phyloP scores from a whole-genome alignment of 2,888 invertebrate genomes.

The Clitarchus hookeri region DNA sequence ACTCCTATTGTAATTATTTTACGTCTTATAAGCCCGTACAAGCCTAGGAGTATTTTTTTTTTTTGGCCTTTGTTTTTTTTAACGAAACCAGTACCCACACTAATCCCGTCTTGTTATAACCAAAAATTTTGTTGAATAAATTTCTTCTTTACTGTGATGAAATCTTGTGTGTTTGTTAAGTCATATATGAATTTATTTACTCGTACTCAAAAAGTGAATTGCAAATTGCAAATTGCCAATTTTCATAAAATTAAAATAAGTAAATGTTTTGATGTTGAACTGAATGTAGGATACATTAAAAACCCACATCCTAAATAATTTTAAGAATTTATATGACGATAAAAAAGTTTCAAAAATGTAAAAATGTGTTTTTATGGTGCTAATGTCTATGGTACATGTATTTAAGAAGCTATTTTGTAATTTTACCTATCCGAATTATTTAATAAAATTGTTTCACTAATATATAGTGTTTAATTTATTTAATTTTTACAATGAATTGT shows the following conservation, averaged over 20 bases:
- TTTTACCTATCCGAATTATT: constrained; percentile 38
- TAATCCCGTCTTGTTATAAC: too few species aligned
- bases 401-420: constrained; percentile 37
- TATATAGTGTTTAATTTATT: neutral
- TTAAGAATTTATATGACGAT: constrained; percentile 4
- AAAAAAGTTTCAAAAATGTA: neutral
- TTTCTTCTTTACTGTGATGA: too few species aligned
- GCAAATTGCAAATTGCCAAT: too few species aligned
- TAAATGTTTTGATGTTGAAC: constrained; percentile 25
- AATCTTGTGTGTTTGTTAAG: too few species aligned
- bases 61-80: too few species aligned
- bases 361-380: constrained; percentile 34
- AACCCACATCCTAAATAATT: neutral
- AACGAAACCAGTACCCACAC: too few species aligned
- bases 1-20: too few species aligned
- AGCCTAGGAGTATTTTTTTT: too few species aligned
- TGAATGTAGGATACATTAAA: constrained; percentile 19
- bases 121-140: too few species aligned
- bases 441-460: constrained; percentile 36
- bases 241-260: neutral
- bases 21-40: too few species aligned
- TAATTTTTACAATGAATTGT: neutral
- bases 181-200: too few species aligned
- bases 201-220: too few species aligned
- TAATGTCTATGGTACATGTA: constrained; percentile 33